Evolutionary conservation across 2,888 invertebrate species (phyloP).

Genomic region (Tipula helvola): DNA sequence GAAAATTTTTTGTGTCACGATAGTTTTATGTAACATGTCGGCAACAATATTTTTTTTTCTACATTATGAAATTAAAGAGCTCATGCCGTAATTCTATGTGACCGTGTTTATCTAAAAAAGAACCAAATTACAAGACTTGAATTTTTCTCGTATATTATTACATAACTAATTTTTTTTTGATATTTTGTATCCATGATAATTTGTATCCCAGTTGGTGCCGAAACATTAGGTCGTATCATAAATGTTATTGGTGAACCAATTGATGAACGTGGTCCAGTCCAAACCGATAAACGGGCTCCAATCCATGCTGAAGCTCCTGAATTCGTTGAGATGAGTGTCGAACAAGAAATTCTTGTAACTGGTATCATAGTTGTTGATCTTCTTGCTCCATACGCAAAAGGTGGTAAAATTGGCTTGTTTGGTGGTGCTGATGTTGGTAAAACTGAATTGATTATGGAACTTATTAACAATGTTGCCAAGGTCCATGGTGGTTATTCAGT

Average conservation of each 20-base stretch:
- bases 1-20: background rate
- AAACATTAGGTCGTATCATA: constrained; percentile 85
- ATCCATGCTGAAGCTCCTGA: constrained; percentile 84
- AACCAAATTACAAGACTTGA: background rate
- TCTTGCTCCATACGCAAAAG: constrained; percentile 85
- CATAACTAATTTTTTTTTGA: background rate
- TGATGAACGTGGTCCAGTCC: constrained; percentile 80
- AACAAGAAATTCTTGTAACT: constrained; percentile 69
- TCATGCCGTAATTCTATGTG: background rate
- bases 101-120: background rate
- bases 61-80: background rate
- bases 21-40: background rate
- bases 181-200: constrained; percentile 42
- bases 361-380: constrained; percentile 93
- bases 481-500: constrained; percentile 95
- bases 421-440: constrained; percentile 94
- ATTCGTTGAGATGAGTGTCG: constrained; percentile 79
- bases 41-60: background rate
- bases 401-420: constrained; percentile 89
- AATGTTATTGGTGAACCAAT: constrained; percentile 87
- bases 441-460: constrained; percentile 93
- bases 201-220: constrained; percentile 80
- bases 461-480: constrained; percentile 92
- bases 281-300: constrained; percentile 56
- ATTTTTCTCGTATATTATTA: background rate